Conservation (phyloP, 2,888 invertebrate species). For the Sminthurides aquaticus region DNA sequence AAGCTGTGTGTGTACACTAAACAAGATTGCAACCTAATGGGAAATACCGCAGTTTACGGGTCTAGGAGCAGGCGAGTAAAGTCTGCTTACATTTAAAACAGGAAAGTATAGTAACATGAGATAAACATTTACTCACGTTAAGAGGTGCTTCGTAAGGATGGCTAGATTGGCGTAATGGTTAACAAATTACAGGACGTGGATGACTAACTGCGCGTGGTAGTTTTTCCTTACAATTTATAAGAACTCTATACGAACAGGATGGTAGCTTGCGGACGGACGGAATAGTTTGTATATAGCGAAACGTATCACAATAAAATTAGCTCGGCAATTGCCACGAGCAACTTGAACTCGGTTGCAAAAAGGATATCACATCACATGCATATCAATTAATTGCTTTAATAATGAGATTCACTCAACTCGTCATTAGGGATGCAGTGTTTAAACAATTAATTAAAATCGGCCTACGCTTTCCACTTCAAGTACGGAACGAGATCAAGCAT, state of each 20-base stretch:
- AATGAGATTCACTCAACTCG: neutral
- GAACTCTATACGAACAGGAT: too few species aligned
- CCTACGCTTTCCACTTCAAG: neutral
- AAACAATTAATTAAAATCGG: neutral
- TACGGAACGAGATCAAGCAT: too few species aligned
- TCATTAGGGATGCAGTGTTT: neutral
- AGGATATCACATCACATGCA: neutral
- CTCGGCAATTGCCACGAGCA: neutral
- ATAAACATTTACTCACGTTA: too few species aligned
- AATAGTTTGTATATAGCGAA: neutral
- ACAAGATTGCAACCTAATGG: too few species aligned
- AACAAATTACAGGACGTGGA: neutral
- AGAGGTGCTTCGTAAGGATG: too few species aligned
- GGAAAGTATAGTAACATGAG: too few species aligned
- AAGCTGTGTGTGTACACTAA: too few species aligned
- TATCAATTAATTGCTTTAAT: neutral
- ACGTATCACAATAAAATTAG: neutral
- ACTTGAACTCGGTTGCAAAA: neutral
- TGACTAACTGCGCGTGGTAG: neutral
- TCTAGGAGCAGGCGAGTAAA: too few species aligned
- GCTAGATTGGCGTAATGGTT: too few species aligned
- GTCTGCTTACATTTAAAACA: too few species aligned
- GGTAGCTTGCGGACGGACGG: neutral
- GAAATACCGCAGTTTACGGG: too few species aligned
- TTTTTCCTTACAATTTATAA: too few species aligned